Evolutionary conservation across 2,797 vertebrate species (phyloP), one percentile per base, ranked within the genome.

Genomic region (Arnoldichthys spilopterus): DNA sequence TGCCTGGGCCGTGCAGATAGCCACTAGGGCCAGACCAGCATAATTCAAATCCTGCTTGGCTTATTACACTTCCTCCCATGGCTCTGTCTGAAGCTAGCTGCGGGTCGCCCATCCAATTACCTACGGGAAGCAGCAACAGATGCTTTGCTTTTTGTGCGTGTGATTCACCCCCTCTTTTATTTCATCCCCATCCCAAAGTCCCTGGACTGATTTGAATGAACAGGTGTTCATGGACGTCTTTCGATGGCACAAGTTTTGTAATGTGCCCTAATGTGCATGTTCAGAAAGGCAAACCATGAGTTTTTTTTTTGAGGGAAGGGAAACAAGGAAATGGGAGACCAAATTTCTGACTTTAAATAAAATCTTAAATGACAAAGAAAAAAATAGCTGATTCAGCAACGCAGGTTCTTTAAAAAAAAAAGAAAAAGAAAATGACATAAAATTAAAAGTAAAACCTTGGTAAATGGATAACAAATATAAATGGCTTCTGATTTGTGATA

Each of bases 11-110:
- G 43, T 59, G 47, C 76, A 83, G 78, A 86, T 79, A 79, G 78
- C 73, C 68, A 26, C 77, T 74, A 37, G 40, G 59, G 63, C 45
- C 76, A 22, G n/a, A 59, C 54, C 70, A 67, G 71, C 74, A 78
- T 83, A 78, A 83, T 85, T 82, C 79, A 72, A 79, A 78, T 67
- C 62, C 71, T 11, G 66, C 69, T 56, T 53, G 45, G 22, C 45
- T 78, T 49, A 56, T 70, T 62, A 68, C 18, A 9, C 15, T 20
- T 30, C 76, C 76, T 71, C 26, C 58, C 34, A 18, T 24, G n/a
- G 28, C 68, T 66, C 40, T 74, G 64, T 79, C 58, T 84, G 78
- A 81, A 77, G 78, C 64, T 18, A 18, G 59, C 77, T 53, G 26
- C 53, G 53, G 69, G 58, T 74, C 69, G 56, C 61, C 77, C 53